phyloP scores from a whole-genome alignment of 2,797 vertebrate genomes.

The Thunnus albacares region DNA sequence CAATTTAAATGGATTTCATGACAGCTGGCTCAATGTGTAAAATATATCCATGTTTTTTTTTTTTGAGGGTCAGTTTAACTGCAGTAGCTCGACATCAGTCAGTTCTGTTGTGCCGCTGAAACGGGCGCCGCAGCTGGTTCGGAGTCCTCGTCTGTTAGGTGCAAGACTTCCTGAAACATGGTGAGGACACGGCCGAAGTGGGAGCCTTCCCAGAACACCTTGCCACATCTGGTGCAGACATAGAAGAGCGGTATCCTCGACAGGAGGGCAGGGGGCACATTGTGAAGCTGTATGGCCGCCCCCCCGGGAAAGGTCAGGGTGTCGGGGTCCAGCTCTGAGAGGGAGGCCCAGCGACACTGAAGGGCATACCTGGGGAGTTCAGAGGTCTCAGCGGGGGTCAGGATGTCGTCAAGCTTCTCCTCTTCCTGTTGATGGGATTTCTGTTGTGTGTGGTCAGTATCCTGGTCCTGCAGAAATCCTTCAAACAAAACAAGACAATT shows the following conservation, averaged over 20 bases:
- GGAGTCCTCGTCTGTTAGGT: conserved; percentile 16
- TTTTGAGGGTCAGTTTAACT: neutral
- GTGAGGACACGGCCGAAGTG: conserved; percentile 85
- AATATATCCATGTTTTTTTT: neutral
- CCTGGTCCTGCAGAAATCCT: conserved; percentile 81
- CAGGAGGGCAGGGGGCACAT: conserved; percentile 83
- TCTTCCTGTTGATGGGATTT: conserved; percentile 52
- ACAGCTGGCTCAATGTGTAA: neutral
- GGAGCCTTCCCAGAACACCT: conserved; percentile 95
- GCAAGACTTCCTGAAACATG: conserved; percentile 87
- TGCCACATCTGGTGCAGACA: conserved; percentile 90
- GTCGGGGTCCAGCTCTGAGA: conserved; percentile 49
- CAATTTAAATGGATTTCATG: neutral
- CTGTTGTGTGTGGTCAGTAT: conserved; percentile 63
- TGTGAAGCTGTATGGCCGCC: conserved; percentile 80
- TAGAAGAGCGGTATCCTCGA: conserved; percentile 82
- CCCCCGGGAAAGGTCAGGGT: conserved; percentile 72
- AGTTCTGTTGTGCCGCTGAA: conserved; percentile 11
- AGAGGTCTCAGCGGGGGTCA: conserved; percentile 53
- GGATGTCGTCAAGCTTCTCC: conserved; percentile 48
- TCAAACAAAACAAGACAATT: neutral
- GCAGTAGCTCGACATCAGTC: neutral
- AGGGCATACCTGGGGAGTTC: conserved; percentile 69
- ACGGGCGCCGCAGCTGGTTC: conserved; percentile 1
- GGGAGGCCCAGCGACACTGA: conserved; percentile 74